phyloP scores from a whole-genome alignment of 2,797 vertebrate species.

The Microcaecilia unicolor region DNA sequence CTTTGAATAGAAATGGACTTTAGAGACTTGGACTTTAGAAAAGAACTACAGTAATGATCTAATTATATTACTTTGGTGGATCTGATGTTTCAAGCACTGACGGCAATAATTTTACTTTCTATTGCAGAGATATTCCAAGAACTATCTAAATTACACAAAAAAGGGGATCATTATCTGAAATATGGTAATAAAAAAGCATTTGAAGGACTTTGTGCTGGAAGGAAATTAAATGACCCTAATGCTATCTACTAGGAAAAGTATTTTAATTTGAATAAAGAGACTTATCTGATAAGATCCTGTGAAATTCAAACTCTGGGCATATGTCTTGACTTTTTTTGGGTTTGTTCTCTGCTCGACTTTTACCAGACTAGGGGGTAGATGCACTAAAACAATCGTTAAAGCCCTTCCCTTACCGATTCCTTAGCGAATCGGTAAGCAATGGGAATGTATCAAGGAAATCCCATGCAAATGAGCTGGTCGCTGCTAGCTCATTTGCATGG shows the following conservation, averaged over 20 bases:
- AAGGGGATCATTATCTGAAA: too few species aligned
- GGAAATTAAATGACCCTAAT: not conserved
- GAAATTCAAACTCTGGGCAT: conserved; percentile 6
- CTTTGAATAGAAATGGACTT: conserved; percentile 9
- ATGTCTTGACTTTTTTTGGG: too few species aligned
- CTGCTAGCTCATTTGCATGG: too few species aligned
- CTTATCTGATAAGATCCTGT: not conserved
- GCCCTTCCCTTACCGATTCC: too few species aligned
- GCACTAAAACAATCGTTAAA: too few species aligned
- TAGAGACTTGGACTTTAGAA: conserved; percentile 21
- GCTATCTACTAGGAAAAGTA: conserved; percentile 9
- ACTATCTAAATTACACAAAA: conserved; percentile 14
- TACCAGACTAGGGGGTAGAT: too few species aligned
- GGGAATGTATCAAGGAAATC: too few species aligned
- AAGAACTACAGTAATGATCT: conserved; percentile 23
- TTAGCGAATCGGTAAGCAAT: too few species aligned
- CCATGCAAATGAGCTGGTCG: too few species aligned
- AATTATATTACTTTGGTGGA: conserved; percentile 26
- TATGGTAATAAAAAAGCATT: too few species aligned
- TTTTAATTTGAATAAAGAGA: conserved; percentile 2
- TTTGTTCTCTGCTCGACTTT: too few species aligned
- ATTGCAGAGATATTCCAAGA: conserved; percentile 22
- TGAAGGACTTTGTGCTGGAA: conserved; percentile 2
- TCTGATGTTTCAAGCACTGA: conserved; percentile 37
- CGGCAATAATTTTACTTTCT: conserved; percentile 37